Percentiles rank a stretch among this genome's conserved stretches.
Evolutionary conservation across 2,888 invertebrate genomes (phyloP).

Genomic region (Beris morrisii): DNA sequence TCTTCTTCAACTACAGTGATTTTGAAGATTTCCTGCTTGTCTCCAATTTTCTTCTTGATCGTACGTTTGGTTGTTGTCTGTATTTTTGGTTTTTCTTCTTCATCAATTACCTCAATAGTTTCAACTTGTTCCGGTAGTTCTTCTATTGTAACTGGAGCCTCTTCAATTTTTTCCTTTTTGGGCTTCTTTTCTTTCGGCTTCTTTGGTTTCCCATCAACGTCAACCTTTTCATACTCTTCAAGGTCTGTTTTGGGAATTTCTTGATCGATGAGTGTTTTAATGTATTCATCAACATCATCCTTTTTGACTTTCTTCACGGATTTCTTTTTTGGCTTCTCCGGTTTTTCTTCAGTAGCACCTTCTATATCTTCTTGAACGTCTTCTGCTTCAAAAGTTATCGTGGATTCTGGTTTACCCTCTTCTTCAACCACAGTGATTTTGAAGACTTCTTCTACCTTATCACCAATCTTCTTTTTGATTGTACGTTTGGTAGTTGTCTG

Average conservation of each 20-base stretch:
- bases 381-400: constrained; percentile 54
- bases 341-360: constrained; percentile 44
- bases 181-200: constrained; percentile 45
- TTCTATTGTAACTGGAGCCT: constrained; percentile 42
- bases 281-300: constrained; percentile 52
- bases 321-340: constrained; percentile 48
- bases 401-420: constrained; percentile 54
- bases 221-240: constrained; percentile 51
- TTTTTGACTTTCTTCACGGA: constrained; percentile 50
- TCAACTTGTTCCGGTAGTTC: constrained; percentile 47
- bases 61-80: constrained; percentile 30
- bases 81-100: constrained; percentile 40
- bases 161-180: constrained; percentile 49
- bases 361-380: constrained; percentile 51
- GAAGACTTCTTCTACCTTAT: constrained; percentile 55
- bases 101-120: neutral
- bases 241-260: constrained; percentile 51
- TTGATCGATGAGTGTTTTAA: constrained; percentile 51
- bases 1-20: constrained; percentile 50
- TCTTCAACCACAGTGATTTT: constrained; percentile 54
- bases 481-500: constrained; percentile 50
- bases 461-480: constrained; percentile 54
- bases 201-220: constrained; percentile 48
- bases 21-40: constrained; percentile 48
- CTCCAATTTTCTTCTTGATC: constrained; percentile 44